Conservation (phyloP, 2,888 invertebrate species). For the Aelia acuminata region DNA sequence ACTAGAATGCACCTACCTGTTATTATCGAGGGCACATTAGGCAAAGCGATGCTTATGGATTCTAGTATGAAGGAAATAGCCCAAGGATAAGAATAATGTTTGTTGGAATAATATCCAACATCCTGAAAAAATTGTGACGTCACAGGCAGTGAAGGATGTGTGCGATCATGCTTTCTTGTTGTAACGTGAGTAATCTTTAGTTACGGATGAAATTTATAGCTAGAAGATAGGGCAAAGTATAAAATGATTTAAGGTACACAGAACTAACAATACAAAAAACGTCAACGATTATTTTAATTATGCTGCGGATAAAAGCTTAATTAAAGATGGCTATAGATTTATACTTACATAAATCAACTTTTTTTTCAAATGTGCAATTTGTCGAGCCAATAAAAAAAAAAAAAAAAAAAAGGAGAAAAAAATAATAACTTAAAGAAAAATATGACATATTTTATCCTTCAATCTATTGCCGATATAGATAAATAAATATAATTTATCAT, state of each 20-base stretch:
- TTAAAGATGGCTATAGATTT: too few relatives aligned
- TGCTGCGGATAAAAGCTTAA: too few relatives aligned
- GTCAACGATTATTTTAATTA: too few relatives aligned
- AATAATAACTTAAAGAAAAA: too few relatives aligned
- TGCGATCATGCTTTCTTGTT: not conserved
- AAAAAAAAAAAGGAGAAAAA: too few relatives aligned
- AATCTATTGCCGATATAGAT: not conserved
- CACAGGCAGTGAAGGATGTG: not conserved
- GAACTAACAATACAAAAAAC: too few relatives aligned
- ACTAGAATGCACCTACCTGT: too few relatives aligned
- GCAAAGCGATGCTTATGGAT: not conserved
- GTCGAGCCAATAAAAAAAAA: too few relatives aligned
- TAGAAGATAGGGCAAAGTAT: too few relatives aligned
- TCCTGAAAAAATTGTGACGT: not conserved
- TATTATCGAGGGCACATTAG: not conserved
- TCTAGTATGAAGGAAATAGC: not conserved
- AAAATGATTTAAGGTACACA: too few relatives aligned
- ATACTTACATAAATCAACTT: too few relatives aligned
- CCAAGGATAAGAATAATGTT: not conserved
- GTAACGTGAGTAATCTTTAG: not conserved
- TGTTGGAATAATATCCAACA: not conserved
- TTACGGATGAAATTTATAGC: not conserved
- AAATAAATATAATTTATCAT: not conserved
- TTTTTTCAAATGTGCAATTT: too few relatives aligned
- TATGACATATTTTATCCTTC: not conserved